phyloP scores from a whole-genome alignment of 2,797 vertebrate species.

The Spatula versicolor region DNA sequence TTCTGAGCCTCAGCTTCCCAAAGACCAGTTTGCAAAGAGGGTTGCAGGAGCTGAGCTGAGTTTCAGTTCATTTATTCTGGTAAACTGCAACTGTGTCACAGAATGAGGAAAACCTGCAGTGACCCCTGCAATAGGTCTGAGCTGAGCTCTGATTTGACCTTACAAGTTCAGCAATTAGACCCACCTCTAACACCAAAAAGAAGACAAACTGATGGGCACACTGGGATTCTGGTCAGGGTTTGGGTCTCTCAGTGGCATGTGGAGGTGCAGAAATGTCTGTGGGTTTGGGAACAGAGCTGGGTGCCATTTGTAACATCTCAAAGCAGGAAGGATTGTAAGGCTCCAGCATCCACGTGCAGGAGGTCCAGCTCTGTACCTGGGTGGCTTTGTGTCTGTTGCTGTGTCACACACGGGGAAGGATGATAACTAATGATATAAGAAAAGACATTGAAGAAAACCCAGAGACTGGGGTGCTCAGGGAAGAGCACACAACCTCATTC shows the following conservation, averaged over 20 bases:
- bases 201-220: neutral
- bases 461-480: neutral
- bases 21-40: neutral
- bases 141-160: neutral
- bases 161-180: neutral
- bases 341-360: neutral
- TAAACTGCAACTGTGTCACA: neutral
- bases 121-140: neutral
- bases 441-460: neutral
- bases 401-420: neutral
- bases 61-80: neutral
- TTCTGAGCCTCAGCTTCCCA: neutral
- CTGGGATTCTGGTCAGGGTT: neutral
- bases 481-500: neutral
- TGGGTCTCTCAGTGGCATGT: neutral
- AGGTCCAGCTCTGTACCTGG: neutral
- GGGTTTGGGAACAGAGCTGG: neutral
- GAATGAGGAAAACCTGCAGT: neutral
- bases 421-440: neutral
- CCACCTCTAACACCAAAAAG: neutral
- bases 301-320: fast-evolving
- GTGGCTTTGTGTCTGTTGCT: neutral
- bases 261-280: neutral
- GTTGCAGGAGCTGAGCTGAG: neutral
- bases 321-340: neutral